Percentiles rank a stretch among this genome's conserved stretches.
Evolutionary conservation across 1,140 invertebrate genomes (phyloP).

Genomic region (Dendroctonus valens): DNA sequence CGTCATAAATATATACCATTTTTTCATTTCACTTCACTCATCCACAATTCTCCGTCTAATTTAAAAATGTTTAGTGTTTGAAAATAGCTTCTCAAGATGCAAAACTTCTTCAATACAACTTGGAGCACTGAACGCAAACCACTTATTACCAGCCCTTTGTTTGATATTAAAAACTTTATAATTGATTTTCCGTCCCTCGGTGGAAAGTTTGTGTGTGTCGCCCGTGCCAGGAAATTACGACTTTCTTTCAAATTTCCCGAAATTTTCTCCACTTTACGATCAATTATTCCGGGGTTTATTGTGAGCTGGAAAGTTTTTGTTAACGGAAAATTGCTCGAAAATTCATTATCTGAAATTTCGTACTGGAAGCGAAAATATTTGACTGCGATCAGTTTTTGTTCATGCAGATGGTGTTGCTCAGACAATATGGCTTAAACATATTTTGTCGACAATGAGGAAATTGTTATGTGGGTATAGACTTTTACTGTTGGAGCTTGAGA

Average conservation of each 20-base stretch:
- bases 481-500: neutral
- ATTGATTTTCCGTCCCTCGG: constrained; percentile 23
- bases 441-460: neutral
- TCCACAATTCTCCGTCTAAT: no score
- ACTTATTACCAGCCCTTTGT: constrained; percentile 2
- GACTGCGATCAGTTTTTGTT: neutral
- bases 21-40: neutral
- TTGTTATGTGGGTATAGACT: neutral
- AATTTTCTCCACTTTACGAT: constrained; percentile 21
- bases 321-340: constrained; percentile 15
- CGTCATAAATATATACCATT: no score
- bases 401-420: neutral
- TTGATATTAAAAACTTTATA: constrained; percentile 28
- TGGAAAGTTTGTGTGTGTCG: constrained; percentile 24
- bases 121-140: neutral
- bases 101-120: neutral
- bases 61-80: no score
- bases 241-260: constrained; percentile 26
- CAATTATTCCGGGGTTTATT: constrained; percentile 24
- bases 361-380: neutral
- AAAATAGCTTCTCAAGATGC: no score
- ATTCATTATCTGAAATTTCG: constrained; percentile 3
- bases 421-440: neutral
- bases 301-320: constrained; percentile 10
- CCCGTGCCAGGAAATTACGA: constrained; percentile 13